These are phyloP conservation scores for Drosophila percnosoma DNA, from an alignment of 2,888 invertebrate genomes.

Conservation along the genomic window DNA sequence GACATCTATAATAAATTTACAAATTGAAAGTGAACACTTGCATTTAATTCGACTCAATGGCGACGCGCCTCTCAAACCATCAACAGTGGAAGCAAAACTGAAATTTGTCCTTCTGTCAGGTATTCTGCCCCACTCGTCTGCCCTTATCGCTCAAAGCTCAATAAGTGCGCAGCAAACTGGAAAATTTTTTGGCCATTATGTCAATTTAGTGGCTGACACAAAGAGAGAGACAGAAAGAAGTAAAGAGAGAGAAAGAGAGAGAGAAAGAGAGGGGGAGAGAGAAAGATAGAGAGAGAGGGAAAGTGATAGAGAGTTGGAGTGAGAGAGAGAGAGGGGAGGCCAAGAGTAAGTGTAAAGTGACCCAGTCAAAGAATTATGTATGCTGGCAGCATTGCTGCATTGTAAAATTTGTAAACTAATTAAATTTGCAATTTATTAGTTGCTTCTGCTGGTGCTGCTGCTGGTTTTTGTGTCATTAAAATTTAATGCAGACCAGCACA, in stretches of 20 bases:
- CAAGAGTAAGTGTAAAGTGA: conserved; percentile 28
- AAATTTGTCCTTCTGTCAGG: conserved; percentile 45
- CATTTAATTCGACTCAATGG: conserved; percentile 65
- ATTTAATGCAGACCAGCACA: conserved; percentile 37
- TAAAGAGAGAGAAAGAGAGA: neutral
- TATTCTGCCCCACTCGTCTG: neutral
- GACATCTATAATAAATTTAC: conserved; percentile 76
- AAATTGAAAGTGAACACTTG: conserved; percentile 74
- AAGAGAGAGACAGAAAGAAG: neutral
- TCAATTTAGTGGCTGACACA: conserved; percentile 61
- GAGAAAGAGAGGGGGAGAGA: neutral
- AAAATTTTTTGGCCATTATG: conserved; percentile 80
- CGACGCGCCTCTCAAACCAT: conserved; percentile 57
- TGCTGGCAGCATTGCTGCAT: conserved; percentile 12
- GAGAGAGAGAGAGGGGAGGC: neutral
- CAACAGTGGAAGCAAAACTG: conserved; percentile 55
- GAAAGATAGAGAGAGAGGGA: neutral
- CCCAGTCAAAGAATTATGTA: conserved; percentile 42
- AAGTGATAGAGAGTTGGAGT: conserved; percentile 1
- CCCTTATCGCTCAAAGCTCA: neutral
- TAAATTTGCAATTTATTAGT: conserved; percentile 57
- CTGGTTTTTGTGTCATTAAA: conserved; percentile 30
- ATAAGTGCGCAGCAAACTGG: conserved; percentile 68
- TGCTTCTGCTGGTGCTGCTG: conserved; percentile 9
- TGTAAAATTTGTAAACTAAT: conserved; percentile 60